phyloP scores from a whole-genome alignment of 1,140 invertebrate species.

The Odontomachus brunneus region DNA sequence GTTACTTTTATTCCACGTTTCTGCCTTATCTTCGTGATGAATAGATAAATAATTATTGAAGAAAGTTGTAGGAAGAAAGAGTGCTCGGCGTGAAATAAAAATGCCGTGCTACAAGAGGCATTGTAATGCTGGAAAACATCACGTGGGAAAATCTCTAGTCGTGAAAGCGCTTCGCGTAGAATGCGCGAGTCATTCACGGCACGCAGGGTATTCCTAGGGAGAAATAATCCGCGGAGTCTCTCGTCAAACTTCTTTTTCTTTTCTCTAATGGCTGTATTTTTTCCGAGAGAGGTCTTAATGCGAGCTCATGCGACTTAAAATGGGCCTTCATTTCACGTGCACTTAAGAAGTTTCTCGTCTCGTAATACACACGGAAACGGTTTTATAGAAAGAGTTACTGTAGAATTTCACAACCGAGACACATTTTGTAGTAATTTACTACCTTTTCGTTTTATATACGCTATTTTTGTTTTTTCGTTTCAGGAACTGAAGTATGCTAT shows the following conservation, averaged over 20 bases:
- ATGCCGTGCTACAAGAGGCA: neutral
- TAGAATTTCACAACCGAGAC: too few relatives aligned
- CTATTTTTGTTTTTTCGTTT: too few relatives aligned
- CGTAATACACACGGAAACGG: too few relatives aligned
- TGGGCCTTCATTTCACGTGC: too few relatives aligned
- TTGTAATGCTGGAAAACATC: conserved; percentile 13
- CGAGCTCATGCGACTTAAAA: too few relatives aligned
- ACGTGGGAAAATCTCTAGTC: conserved; percentile 36
- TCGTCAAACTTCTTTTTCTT: neutral
- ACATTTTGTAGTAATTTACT: too few relatives aligned
- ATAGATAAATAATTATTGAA: conserved; percentile 12
- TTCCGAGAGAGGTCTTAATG: too few relatives aligned
- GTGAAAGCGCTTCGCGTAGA: conserved; percentile 38
- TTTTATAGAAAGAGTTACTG: too few relatives aligned
- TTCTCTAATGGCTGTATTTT: too few relatives aligned
- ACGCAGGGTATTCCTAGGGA: conserved; percentile 1
- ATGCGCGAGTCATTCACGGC: neutral
- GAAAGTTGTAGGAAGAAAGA: conserved; percentile 39
- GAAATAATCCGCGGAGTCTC: neutral
- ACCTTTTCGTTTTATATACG: too few relatives aligned
- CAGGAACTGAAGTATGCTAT: too few relatives aligned
- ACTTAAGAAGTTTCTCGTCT: too few relatives aligned
- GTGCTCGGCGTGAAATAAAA: conserved; percentile 25
- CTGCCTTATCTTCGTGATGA: neutral
- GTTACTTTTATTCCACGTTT: neutral